Evolutionary conservation across 2,797 vertebrate species (phyloP), one percentile per base, ranked within the genome.

Genomic region (Smutsia temminckii): DNA sequence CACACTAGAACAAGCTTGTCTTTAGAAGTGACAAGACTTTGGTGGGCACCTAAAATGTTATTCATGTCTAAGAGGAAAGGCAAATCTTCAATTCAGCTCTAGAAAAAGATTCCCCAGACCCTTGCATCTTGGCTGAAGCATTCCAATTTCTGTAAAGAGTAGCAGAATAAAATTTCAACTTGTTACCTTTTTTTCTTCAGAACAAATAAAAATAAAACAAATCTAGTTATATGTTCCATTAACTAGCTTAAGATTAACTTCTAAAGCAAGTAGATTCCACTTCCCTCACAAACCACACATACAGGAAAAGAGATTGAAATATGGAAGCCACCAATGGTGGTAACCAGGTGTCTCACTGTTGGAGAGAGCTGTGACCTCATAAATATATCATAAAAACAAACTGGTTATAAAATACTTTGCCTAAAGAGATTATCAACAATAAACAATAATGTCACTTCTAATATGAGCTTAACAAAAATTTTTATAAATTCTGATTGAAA

Each of bases 111-210:
- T 74, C 12, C 42, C 75, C 2, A 57, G 32, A 88, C 42, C 72
- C 51, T 1, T 79, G 53, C 8, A 80, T 74, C 32, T 86, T 0
- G 23, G 49, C 46, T 87, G 32, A 74, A 53, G 63, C 55, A 92
- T 74, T 92, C 78, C 72, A 71, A 80, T 63, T 97, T 93, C 57
- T 72, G 27, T 14, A 64, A 85, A 80, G 80, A 91, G 29, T 63
- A 85, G 27, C 66, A 93, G 61, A 83, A 46, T 81, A 94, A 80
- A 85, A 92, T 75, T 90, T 79, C 27, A 20, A 79, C 40, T 85
- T 78, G 34, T 84, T 53, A 86, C 18, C 21, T 93, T 63, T 96
- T 96, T 89, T 95, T 66, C 57, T 74, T 40, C 20, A 78, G 25
- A 61, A 95, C 55, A 79, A 80, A 59, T 74, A 66, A 81, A 74